Evolutionary conservation across 2,888 invertebrate genomes (phyloP), one percentile per base, ranked within the genome.

Genomic region (Hesperia comma): DNA sequence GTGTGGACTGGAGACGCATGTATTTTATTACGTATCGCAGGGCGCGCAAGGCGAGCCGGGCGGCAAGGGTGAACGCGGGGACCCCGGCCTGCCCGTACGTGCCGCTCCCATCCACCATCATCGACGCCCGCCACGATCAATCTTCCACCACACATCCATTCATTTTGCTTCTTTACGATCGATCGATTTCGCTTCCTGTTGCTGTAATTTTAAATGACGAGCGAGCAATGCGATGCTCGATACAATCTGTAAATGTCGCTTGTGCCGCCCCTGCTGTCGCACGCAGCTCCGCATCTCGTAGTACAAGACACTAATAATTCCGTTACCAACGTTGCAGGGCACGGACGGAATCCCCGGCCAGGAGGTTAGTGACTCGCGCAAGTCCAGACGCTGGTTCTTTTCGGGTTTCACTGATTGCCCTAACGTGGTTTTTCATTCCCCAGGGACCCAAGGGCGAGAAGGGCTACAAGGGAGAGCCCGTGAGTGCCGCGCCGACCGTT

Each of bases 31-130:
- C 19, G 12, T 26, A 6, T 51, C 77, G 77, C 90, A 98, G 97
- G 98, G 98, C 76, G 98, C 97, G 75, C 97, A 97, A 92, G 98
- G 98, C 77, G 98, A 98, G 90, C 96, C 97, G 63, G 98, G 98
- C 76, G 95, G 94, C 81, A 98, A 98, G 93, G 98, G 98, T 75
- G 98, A 98, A 93, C 94, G 98, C 72, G 98, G 98, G 61, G 98
- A 98, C 91, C 97, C 98, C 74, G 98, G 98, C 82, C 93, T 98
- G 81, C 98, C 98, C 84, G 98, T 98, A 95, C 94, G 96, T 95
- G 69, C 53, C 54, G 54, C 26, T 37, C 15, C 17, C 17, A 54
- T 8, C 63, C 56, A 33, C 54, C 54, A 26, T 6, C 6, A 21
- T 3, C 51, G 10, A 12, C 7, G 6, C 33, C 33, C 33, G 33